phyloP scores from a whole-genome alignment of 1,140 invertebrate species.

The Sitophilus oryzae region DNA sequence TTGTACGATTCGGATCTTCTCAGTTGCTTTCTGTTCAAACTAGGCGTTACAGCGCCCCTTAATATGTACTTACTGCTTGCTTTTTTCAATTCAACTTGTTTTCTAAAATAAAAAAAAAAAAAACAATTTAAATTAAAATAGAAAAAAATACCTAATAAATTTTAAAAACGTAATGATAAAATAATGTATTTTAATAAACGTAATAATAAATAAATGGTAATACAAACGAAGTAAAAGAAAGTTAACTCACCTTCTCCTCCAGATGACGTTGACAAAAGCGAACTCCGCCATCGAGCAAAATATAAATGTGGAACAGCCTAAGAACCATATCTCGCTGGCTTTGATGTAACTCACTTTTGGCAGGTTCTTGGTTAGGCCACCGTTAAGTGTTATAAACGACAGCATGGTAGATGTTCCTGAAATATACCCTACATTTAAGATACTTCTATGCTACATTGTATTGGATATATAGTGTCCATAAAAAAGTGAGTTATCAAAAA shows the following conservation, averaged over 20 bases:
- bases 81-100: slow-evolving; percentile 75
- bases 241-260: slow-evolving; percentile 72
- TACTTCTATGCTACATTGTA: no score
- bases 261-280: slow-evolving; percentile 85
- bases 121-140: background rate
- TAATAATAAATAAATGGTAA: no score
- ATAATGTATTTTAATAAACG: no score
- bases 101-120: slow-evolving; percentile 45
- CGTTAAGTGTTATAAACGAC: slow-evolving; percentile 79
- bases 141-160: no score
- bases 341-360: slow-evolving; percentile 89
- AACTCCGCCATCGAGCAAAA: slow-evolving; percentile 83
- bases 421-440: background rate
- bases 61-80: slow-evolving; percentile 77
- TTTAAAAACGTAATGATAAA: no score
- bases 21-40: slow-evolving; percentile 60
- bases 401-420: slow-evolving; percentile 77
- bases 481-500: no score
- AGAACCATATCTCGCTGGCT: slow-evolving; percentile 83
- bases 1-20: slow-evolving; percentile 53
- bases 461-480: no score
- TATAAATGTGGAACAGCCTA: slow-evolving; percentile 78
- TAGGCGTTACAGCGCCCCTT: slow-evolving; percentile 74
- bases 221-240: no score
- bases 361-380: slow-evolving; percentile 72